These are phyloP conservation scores for Punctoribates punctum DNA, from an alignment of 2,888 invertebrate genomes.

Conservation along the genomic window DNA sequence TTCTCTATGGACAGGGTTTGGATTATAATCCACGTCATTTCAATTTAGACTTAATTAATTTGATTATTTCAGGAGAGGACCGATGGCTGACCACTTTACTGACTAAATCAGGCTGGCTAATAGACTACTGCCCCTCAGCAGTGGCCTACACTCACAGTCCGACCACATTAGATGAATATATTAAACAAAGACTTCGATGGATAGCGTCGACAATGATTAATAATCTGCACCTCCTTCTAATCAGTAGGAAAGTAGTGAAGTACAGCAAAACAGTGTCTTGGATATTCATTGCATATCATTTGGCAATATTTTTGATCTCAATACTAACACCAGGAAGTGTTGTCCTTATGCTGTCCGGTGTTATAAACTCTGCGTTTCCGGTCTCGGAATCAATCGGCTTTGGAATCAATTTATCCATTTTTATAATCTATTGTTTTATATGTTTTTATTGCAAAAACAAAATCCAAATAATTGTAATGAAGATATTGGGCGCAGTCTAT, in stretches of 20 bases:
- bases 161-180: not conserved
- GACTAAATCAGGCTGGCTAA: not conserved
- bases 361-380: not conserved
- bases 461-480: not conserved
- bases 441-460: not conserved
- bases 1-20: constrained; percentile 19
- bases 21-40: too few species aligned
- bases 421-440: constrained; percentile 6
- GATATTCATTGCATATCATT: constrained; percentile 1
- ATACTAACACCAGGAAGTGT: not conserved
- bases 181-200: constrained; percentile 21
- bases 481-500: not conserved
- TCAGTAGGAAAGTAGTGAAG: not conserved
- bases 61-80: constrained; percentile 19
- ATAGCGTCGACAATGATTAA: constrained; percentile 28
- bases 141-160: constrained; percentile 11
- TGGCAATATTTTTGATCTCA: not conserved
- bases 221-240: constrained; percentile 38
- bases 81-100: constrained; percentile 13
- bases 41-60: not conserved
- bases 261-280: not conserved
- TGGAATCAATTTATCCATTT: not conserved
- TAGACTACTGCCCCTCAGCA: not conserved
- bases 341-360: constrained; percentile 2
- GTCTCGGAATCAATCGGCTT: not conserved